Conservation (phyloP, 2,888 invertebrate species). For the Melanargia galathea region DNA sequence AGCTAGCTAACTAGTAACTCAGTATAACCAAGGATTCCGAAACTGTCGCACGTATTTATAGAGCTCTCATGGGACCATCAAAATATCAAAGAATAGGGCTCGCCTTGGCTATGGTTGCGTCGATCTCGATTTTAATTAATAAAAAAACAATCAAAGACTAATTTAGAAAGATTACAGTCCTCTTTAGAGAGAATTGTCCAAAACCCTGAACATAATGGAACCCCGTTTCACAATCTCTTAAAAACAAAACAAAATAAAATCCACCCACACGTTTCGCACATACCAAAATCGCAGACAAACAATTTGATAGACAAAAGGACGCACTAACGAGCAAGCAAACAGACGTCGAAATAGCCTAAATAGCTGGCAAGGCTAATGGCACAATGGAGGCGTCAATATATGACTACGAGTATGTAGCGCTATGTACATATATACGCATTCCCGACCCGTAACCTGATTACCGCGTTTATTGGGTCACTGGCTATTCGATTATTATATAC, state of each 20-base stretch:
- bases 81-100: too few species aligned
- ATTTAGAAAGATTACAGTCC: too few species aligned
- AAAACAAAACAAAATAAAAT: constrained; percentile 3
- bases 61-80: too few species aligned
- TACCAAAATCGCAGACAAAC: constrained; percentile 32
- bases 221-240: neutral
- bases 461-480: constrained; percentile 47
- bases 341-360: constrained; percentile 60
- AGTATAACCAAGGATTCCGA: too few species aligned
- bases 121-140: too few species aligned
- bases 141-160: too few species aligned
- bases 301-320: constrained; percentile 38
- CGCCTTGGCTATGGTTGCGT: too few species aligned
- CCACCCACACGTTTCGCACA: constrained; percentile 20
- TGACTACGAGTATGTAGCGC: neutral
- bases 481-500: constrained; percentile 41
- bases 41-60: too few species aligned
- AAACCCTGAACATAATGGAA: neutral
- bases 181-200: too few species aligned
- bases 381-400: constrained; percentile 67
- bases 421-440: constrained; percentile 56
- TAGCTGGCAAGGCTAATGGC: constrained; percentile 73
- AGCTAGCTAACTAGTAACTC: too few species aligned
- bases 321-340: constrained; percentile 50
- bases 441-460: constrained; percentile 58